These are phyloP conservation scores for Parnassius glacialis DNA, from an alignment of 2,888 invertebrate genomes.

Conservation along the genomic window DNA sequence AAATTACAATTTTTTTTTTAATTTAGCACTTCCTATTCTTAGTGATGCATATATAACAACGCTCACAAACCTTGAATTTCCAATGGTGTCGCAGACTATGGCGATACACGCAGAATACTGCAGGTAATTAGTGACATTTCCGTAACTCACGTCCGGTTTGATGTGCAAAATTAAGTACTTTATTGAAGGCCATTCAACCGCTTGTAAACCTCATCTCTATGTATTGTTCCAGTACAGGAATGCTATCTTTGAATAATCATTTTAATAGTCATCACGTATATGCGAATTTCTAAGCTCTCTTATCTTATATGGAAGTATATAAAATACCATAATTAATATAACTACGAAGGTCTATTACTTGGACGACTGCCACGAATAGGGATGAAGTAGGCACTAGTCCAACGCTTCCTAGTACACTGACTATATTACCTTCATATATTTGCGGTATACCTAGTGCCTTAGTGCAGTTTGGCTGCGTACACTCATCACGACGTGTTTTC, in stretches of 20 bases:
- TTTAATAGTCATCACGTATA: slow-evolving; percentile 15
- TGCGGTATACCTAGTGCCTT: slow-evolving; percentile 51
- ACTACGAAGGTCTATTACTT: slow-evolving; percentile 42
- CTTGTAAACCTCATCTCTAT: slow-evolving; percentile 8
- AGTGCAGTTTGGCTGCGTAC: slow-evolving; percentile 41
- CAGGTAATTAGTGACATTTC: slow-evolving; percentile 51
- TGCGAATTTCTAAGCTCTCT: slow-evolving; percentile 7
- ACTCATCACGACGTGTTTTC: slow-evolving; percentile 33
- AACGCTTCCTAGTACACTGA: slow-evolving; percentile 68
- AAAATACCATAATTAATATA: slow-evolving; percentile 30
- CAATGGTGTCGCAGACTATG: slow-evolving; percentile 24
- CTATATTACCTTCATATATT: slow-evolving; percentile 54
- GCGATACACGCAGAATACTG: slow-evolving; percentile 35
- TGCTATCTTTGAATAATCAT: slow-evolving; percentile 12
- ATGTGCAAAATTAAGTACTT: slow-evolving; percentile 30
- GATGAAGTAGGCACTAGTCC: slow-evolving; percentile 60
- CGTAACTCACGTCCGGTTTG: slow-evolving; percentile 40
- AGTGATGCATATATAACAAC: slow-evolving; percentile 28
- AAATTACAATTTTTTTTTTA: slow-evolving; percentile 5
- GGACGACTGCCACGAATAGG: slow-evolving; percentile 56
- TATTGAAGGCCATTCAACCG: slow-evolving; percentile 16
- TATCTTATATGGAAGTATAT: slow-evolving; percentile 15
- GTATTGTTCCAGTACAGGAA: slow-evolving; percentile 17
- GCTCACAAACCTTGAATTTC: slow-evolving; percentile 23
- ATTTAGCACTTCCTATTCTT: slow-evolving; percentile 20